phyloP scores from a whole-genome alignment of 2,888 invertebrate species.

The Eupithecia abbreviata region DNA sequence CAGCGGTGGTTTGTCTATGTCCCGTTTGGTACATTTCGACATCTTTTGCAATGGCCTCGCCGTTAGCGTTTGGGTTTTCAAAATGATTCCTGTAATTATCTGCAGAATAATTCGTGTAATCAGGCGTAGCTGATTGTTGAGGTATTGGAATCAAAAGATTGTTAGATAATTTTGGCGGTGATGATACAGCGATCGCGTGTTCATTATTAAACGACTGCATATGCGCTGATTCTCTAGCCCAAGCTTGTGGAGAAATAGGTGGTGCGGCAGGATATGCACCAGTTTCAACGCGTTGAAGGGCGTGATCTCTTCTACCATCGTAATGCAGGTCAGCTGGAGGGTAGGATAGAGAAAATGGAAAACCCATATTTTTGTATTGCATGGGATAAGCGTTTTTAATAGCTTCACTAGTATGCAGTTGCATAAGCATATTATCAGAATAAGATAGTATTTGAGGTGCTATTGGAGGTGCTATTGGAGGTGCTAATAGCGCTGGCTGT shows the following conservation, averaged over 20 bases:
- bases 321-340: slow-evolving; percentile 17
- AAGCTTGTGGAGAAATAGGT: slow-evolving; percentile 16
- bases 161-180: slow-evolving; percentile 3
- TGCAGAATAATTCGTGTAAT: neutral
- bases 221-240: slow-evolving; percentile 8
- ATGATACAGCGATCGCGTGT: slow-evolving; percentile 6
- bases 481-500: neutral
- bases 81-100: slow-evolving; percentile 1
- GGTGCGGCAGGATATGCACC: slow-evolving; percentile 3
- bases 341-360: slow-evolving; percentile 6
- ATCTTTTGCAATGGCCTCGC: neutral
- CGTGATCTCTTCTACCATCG: slow-evolving; percentile 10
- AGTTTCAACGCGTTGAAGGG: slow-evolving; percentile 9
- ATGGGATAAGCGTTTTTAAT: slow-evolving; percentile 8
- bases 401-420: slow-evolving; percentile 12
- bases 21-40: neutral
- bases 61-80: slow-evolving; percentile 5
- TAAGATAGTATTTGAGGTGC: slow-evolving; percentile 3
- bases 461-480: neutral
- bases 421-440: slow-evolving; percentile 13
- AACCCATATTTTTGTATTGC: slow-evolving; percentile 12
- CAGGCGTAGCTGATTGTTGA: slow-evolving; percentile 12
- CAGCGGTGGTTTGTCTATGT: slow-evolving; percentile 4
- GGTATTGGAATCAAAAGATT: slow-evolving; percentile 4
- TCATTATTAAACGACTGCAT: slow-evolving; percentile 19